These are phyloP conservation scores for Microcebus griseorufus DNA, from an alignment of 2,113 vertebrate species.

Conservation along the genomic window DNA sequence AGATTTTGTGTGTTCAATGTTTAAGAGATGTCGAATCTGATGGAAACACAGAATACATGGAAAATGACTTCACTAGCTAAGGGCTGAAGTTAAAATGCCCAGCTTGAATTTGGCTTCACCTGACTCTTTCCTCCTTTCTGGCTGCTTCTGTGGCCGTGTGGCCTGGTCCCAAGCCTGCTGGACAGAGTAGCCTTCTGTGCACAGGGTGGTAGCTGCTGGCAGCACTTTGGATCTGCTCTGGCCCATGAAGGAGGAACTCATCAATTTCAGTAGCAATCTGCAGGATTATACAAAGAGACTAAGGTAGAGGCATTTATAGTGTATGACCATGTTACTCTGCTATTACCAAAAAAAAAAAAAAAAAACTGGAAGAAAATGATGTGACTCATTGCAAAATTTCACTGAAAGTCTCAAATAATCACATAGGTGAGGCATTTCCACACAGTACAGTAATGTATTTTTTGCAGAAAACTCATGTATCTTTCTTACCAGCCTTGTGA, in stretches of 20 bases:
- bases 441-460: not conserved
- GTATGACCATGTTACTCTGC: constrained; percentile 53
- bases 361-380: constrained; percentile 53
- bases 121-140: constrained; percentile 39
- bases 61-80: constrained; percentile 76
- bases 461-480: not conserved
- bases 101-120: constrained; percentile 48
- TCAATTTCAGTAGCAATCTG: constrained; percentile 64
- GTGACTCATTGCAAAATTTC: constrained; percentile 57
- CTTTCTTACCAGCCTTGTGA: not conserved
- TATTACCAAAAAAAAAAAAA: not conserved
- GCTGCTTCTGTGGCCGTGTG: not conserved
- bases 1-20: constrained; percentile 32
- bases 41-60: constrained; percentile 63
- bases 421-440: not conserved
- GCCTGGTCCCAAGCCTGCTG: not conserved
- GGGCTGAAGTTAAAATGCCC: constrained; percentile 48
- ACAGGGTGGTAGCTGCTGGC: constrained; percentile 21
- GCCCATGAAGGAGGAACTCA: constrained; percentile 42
- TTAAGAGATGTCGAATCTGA: constrained; percentile 44
- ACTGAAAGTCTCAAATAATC: constrained; percentile 6
- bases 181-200: constrained; percentile 51
- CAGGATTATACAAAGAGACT: not conserved
- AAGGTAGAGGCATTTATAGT: constrained; percentile 41
- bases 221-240: constrained; percentile 35